Evolutionary conservation across 2,797 vertebrate species (phyloP).

Genomic region (Cynodonichthys magdalenae): DNA sequence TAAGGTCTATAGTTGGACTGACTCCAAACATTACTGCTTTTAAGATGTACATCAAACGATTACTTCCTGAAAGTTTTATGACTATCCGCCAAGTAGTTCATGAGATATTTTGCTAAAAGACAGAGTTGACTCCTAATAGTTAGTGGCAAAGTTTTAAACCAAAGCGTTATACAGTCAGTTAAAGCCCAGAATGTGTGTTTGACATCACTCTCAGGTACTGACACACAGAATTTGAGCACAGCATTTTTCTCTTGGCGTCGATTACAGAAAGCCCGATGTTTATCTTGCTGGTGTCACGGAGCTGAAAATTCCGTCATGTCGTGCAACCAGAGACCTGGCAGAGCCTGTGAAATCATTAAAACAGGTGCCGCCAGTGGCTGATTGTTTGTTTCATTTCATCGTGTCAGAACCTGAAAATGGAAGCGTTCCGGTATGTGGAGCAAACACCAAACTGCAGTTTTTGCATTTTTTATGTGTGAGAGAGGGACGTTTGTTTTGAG

Average conservation of each 20-base stretch:
- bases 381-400: neutral
- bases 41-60: too few species aligned
- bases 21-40: too few species aligned
- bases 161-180: too few species aligned
- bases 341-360: neutral
- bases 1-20: too few species aligned
- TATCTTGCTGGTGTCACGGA: constrained; percentile 12
- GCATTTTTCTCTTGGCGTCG: neutral
- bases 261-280: constrained; percentile 22
- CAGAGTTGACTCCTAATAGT: too few species aligned
- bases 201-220: too few species aligned
- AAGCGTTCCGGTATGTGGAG: neutral
- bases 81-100: too few species aligned
- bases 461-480: neutral
- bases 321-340: neutral
- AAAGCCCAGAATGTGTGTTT: too few species aligned
- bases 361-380: neutral
- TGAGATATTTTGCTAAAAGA: too few species aligned
- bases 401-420: neutral
- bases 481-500: neutral
- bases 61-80: too few species aligned
- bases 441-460: neutral
- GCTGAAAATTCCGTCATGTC: constrained; percentile 13
- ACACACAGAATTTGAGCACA: neutral
- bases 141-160: too few species aligned